Conservation (phyloP, 2,888 invertebrate species). For the Drosophila fulvimacula region DNA sequence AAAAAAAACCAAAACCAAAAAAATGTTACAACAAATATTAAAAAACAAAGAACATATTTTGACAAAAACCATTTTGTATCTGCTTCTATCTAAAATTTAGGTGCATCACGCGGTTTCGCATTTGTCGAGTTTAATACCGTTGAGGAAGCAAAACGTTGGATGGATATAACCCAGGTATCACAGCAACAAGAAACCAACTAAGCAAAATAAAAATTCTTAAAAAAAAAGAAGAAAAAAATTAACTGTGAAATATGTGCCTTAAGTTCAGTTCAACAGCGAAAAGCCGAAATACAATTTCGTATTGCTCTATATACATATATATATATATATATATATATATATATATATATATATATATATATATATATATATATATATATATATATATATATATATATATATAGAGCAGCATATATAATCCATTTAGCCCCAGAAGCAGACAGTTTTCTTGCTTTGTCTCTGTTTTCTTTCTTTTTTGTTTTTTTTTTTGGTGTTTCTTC, state of each 20-base stretch:
- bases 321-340: no score
- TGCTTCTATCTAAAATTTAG: conserved; percentile 91
- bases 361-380: no score
- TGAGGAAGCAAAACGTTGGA: conserved; percentile 95
- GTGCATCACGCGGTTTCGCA: conserved; percentile 94
- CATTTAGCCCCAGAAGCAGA: conserved; percentile 12
- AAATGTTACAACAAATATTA: conserved; percentile 73
- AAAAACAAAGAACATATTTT: conserved; percentile 81
- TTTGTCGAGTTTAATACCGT: conserved; percentile 97
- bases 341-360: no score
- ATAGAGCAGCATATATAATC: conserved; percentile 11
- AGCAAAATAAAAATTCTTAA: conserved; percentile 4
- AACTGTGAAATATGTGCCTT: conserved; percentile 42
- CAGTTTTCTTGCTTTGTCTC: conserved; percentile 9
- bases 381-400: no score
- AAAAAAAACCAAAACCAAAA: conserved; percentile 26
- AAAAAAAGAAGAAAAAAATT: conserved; percentile 15
- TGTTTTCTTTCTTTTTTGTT: background rate
- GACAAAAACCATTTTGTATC: conserved; percentile 86
- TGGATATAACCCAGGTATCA: conserved; percentile 92
- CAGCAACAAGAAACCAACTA: conserved; percentile 57
- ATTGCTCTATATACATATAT: conserved; percentile 13
- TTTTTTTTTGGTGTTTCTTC: background rate
- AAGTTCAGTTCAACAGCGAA: conserved; percentile 49
- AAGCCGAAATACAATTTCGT: conserved; percentile 6